These are phyloP conservation scores for Lasioglossum morio DNA, from an alignment of 2,888 invertebrate species.

Conservation along the genomic window DNA sequence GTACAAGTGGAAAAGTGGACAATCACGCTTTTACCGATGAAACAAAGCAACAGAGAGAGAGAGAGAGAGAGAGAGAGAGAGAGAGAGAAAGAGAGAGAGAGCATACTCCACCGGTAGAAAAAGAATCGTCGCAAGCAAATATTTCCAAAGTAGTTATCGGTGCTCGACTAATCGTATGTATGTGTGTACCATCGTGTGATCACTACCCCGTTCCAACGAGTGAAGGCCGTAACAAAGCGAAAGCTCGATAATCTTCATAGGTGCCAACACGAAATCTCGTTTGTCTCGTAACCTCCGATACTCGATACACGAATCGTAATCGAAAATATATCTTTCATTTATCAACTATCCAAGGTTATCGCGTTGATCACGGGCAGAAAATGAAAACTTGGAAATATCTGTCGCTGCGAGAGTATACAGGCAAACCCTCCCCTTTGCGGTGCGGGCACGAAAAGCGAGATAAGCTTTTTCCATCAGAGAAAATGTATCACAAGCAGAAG, in stretches of 20 bases:
- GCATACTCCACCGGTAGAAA: constrained; percentile 14
- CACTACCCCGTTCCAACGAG: neutral
- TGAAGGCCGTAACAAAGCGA: constrained; percentile 27
- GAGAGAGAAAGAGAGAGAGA: neutral
- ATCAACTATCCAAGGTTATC: constrained; percentile 41
- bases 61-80: too few species aligned
- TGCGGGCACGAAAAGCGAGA: constrained; percentile 42
- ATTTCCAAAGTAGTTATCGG: constrained; percentile 33
- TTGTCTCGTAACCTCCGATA: constrained; percentile 27
- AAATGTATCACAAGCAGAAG: constrained; percentile 48
- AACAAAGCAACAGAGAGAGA: constrained; percentile 43
- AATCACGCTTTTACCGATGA: constrained; percentile 43
- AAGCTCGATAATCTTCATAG: constrained; percentile 32
- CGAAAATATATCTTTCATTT: constrained; percentile 58
- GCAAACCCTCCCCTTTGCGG: constrained; percentile 33
- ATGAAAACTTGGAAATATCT: constrained; percentile 3
- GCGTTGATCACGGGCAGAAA: neutral
- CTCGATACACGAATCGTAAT: constrained; percentile 41
- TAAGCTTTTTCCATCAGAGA: constrained; percentile 27
- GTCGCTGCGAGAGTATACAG: neutral
- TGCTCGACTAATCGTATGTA: constrained; percentile 34
- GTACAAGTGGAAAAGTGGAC: constrained; percentile 54
- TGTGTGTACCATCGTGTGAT: constrained; percentile 10
- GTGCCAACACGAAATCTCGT: neutral
- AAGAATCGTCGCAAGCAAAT: constrained; percentile 33